Percentiles rank a stretch among this genome's conserved stretches.
phyloP scores from a whole-genome alignment of 2,113 vertebrate genomes.

The Indicator indicator region DNA sequence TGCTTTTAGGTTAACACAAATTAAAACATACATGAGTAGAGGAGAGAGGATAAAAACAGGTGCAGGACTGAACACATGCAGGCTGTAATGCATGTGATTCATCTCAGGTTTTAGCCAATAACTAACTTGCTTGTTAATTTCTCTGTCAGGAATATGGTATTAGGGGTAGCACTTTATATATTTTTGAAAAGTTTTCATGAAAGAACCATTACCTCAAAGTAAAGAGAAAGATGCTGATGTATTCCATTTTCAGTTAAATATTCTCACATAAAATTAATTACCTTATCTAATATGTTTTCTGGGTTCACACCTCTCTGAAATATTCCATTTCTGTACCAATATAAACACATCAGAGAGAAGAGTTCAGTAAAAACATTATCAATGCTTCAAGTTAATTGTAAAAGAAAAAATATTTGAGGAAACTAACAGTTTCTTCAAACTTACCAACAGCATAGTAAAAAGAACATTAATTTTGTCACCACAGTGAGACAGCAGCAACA shows the following conservation, averaged over 20 bases:
- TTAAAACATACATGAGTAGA: neutral
- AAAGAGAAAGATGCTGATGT: neutral
- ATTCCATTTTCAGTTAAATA: neutral
- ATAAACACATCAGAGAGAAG: neutral
- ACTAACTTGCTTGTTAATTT: neutral
- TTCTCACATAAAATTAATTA: slow-evolving; percentile 59
- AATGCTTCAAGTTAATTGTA: neutral
- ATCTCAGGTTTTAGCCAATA: neutral
- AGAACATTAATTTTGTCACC: neutral
- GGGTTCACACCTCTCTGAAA: slow-evolving; percentile 92
- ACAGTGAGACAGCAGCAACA: neutral
- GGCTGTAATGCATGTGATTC: neutral
- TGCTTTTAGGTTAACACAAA: neutral
- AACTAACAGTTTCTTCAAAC: neutral
- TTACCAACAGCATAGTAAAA: neutral
- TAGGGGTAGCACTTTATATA: neutral
- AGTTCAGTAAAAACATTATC: neutral
- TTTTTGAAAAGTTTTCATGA: neutral
- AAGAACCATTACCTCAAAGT: neutral
- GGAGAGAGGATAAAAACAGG: neutral
- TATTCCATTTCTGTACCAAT: slow-evolving; percentile 81
- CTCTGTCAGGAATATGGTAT: neutral
- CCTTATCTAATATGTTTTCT: slow-evolving; percentile 90
- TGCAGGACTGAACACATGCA: neutral
- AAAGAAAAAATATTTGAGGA: neutral